Evolutionary conservation across 2,113 vertebrate genomes (phyloP).

Genomic region (Caranx melampygus): DNA sequence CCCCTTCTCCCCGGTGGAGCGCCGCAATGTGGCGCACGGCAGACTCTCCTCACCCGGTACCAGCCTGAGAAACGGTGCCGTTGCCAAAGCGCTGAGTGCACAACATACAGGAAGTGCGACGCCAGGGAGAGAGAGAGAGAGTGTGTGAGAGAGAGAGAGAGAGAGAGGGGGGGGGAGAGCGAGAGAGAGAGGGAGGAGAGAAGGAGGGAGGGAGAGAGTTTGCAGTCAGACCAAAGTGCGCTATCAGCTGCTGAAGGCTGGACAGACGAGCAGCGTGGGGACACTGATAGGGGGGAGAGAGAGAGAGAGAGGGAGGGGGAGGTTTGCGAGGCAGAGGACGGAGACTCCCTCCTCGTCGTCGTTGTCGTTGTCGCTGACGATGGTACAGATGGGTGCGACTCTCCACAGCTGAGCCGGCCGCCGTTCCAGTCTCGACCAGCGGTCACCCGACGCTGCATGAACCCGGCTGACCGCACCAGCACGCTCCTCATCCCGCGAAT

Average conservation of each 20-base stretch:
- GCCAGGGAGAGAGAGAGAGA: constrained; percentile 44
- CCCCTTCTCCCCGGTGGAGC: constrained; percentile 10
- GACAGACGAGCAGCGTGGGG: constrained; percentile 57
- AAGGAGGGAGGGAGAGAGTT: constrained; percentile 37
- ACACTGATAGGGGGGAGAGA: constrained; percentile 69
- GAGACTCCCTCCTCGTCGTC: constrained; percentile 58
- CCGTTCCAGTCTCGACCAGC: constrained; percentile 24
- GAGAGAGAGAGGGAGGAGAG: neutral
- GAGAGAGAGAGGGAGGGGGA: constrained; percentile 34
- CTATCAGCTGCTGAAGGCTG: constrained; percentile 77
- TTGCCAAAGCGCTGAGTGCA: constrained; percentile 54
- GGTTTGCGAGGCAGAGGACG: constrained; percentile 42
- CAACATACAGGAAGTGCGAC: constrained; percentile 76
- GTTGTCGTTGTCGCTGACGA: constrained; percentile 49
- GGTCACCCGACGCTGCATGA: constrained; percentile 40
- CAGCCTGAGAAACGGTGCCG: constrained; percentile 36
- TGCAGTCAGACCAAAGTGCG: constrained; percentile 51
- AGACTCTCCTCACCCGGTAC: neutral
- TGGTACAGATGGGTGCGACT: constrained; percentile 68
- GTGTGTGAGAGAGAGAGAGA: constrained; percentile 31
- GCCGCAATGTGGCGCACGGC: neutral
- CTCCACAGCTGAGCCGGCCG: constrained; percentile 67
- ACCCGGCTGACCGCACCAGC: constrained; percentile 48
- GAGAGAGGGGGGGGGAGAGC: constrained; percentile 10
- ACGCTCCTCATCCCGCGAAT: constrained; percentile 49